Evolutionary conservation across 2,888 invertebrate species (phyloP).

Genomic region (Prionchulus punctatus): DNA sequence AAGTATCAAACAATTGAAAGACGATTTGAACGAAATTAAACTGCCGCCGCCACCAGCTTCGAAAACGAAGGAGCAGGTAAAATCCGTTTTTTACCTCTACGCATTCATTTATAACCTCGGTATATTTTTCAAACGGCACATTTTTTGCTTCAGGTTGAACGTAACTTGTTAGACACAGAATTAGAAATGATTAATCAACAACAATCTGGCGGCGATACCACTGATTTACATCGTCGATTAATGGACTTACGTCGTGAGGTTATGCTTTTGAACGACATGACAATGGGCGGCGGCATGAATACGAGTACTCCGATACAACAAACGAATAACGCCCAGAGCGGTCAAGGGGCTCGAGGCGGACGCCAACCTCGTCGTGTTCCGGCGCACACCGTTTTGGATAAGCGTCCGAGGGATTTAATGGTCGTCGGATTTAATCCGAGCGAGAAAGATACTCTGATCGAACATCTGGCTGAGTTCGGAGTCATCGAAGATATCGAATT

Average conservation of each 20-base stretch:
- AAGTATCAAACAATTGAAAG: conserved; percentile 59
- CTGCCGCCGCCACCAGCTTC: conserved; percentile 12
- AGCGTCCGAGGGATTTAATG: conserved; percentile 64
- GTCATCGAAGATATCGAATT: conserved; percentile 65
- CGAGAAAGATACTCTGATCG: conserved; percentile 58
- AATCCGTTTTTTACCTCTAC: conserved; percentile 3
- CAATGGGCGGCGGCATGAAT: not conserved
- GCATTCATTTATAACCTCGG: not conserved
- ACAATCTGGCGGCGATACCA: conserved; percentile 52
- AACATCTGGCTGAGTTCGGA: conserved; percentile 75
- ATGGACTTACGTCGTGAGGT: not conserved
- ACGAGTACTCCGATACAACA: too few relatives aligned
- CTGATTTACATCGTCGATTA: not conserved
- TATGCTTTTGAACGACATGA: not conserved
- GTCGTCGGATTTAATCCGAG: conserved; percentile 71
- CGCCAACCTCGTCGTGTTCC: not conserved
- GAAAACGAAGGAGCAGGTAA: conserved; percentile 55
- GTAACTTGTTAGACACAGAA: conserved; percentile 32
- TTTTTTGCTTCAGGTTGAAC: conserved; percentile 22
- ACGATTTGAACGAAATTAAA: conserved; percentile 38
- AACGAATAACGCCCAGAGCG: not conserved
- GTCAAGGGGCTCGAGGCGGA: too few relatives aligned
- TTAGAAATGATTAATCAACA: conserved; percentile 31
- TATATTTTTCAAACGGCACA: not conserved
- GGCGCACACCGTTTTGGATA: conserved; percentile 46